These are phyloP conservation scores for Tryphoninae sp. DNA, from an alignment of 2,888 invertebrate genomes.

Conservation along the genomic window DNA sequence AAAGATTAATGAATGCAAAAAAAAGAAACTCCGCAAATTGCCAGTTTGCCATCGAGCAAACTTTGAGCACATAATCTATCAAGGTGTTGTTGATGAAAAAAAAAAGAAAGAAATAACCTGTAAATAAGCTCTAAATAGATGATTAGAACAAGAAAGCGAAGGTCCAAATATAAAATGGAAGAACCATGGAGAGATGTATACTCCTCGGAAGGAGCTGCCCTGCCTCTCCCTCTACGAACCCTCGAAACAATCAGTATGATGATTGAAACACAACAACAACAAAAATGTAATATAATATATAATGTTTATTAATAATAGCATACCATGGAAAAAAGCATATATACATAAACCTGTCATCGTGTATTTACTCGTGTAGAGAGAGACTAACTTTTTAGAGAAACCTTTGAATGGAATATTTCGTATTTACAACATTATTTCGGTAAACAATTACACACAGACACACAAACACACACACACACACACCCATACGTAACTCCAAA, in stretches of 20 bases:
- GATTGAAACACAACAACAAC: conserved; percentile 31
- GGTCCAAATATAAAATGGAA: conserved; percentile 70
- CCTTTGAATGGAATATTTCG: conserved; percentile 71
- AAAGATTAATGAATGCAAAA: conserved; percentile 61
- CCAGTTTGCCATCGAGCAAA: conserved; percentile 70
- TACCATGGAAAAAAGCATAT: conserved; percentile 69
- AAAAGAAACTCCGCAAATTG: conserved; percentile 67
- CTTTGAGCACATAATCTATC: conserved; percentile 67
- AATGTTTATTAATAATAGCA: conserved; percentile 76
- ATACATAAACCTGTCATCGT: conserved; percentile 72
- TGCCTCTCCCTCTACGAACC: conserved; percentile 43
- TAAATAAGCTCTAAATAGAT: conserved; percentile 77
- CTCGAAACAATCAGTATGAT: conserved; percentile 56
- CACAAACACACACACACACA: conserved; percentile 31
- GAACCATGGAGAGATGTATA: conserved; percentile 44
- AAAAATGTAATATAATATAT: conserved; percentile 79
- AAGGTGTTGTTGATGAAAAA: conserved; percentile 73
- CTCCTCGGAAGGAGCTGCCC: conserved; percentile 58
- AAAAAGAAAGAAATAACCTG: conserved; percentile 62
- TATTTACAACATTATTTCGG: conserved; percentile 74
- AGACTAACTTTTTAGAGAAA: conserved; percentile 75
- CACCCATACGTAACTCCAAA: conserved; percentile 61
- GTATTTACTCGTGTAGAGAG: conserved; percentile 72
- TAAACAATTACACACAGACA: conserved; percentile 49
- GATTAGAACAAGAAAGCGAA: conserved; percentile 72